Evolutionary conservation across 1,140 invertebrate genomes (phyloP), one percentile per base, ranked within the genome.

Genomic region (Polypedilum pembai): DNA sequence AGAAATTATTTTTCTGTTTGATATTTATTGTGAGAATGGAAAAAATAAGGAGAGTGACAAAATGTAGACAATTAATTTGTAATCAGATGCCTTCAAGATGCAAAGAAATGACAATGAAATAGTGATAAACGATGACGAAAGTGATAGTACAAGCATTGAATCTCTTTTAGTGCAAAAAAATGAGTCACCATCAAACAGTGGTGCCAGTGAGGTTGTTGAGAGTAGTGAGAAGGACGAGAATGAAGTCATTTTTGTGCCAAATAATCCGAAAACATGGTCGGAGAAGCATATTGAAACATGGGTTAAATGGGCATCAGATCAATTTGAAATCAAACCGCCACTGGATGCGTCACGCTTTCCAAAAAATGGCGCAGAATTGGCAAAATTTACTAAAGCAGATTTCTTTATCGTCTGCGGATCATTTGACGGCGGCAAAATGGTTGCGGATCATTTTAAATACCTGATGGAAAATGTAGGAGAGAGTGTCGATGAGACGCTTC

Each of bases 241-340:
- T 69, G 20, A 56, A 12, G 15, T 33, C n/a, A 40, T 73, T 3
- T 63, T 41, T 73, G 41, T 73, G 15, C 45, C 74, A 40, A 8
- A 79, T 85, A 89, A 91, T 85, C 89, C 89, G 21, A 82, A 84
- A 33, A 84, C 86, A 77, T 91, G 90, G 89, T 85, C 82, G 45
- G 77, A 81, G 1, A 81, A 80, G 24, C 87, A 91, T 78, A 86
- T 91, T 56, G 79, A 80, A 65, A 84, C 86, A 20, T 91, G 90
- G 90, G 79, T 91, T 21, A 82, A 82, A 18, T 91, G 89, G 89
- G 85, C 87, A 74, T 83, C 83, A 7, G 83, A 83, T 21, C 85
- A 87, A 76, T 90, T 90, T 76, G 83, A 85, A 4, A 83, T 91
- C 73, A 82, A 82, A 40, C 83, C 85, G 4, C 76, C 83, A 18